phyloP scores from a whole-genome alignment of 2,113 vertebrate species.

The Marmota flaviventris region DNA sequence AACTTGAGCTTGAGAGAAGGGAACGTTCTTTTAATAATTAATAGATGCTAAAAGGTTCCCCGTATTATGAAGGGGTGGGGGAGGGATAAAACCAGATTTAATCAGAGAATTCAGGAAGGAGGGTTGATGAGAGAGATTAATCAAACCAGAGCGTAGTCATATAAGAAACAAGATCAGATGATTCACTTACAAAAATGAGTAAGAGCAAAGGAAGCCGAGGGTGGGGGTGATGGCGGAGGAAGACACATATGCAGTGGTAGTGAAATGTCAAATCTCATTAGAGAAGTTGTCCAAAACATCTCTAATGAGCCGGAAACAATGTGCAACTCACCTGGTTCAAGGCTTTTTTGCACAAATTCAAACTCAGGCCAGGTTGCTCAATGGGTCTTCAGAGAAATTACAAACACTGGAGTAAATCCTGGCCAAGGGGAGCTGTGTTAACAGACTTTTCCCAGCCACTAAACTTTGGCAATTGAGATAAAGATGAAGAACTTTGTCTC shows the following conservation, averaged over 20 bases:
- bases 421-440: slow-evolving; percentile 76
- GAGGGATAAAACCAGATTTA: slow-evolving; percentile 50
- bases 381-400: slow-evolving; percentile 82
- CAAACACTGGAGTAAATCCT: slow-evolving; percentile 67
- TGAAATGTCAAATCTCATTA: slow-evolving; percentile 81
- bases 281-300: slow-evolving; percentile 81
- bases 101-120: slow-evolving; percentile 73
- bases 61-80: not conserved
- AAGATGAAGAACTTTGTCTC: not conserved
- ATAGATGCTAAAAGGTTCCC: slow-evolving; percentile 49
- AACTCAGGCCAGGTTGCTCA: slow-evolving; percentile 81
- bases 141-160: slow-evolving; percentile 54
- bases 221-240: not conserved
- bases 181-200: slow-evolving; percentile 46
- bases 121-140: slow-evolving; percentile 72
- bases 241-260: slow-evolving; percentile 70
- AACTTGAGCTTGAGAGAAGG: slow-evolving; percentile 54
- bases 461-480: slow-evolving; percentile 54
- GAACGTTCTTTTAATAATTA: slow-evolving; percentile 59
- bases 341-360: slow-evolving; percentile 77
- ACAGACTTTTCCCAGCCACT: slow-evolving; percentile 37
- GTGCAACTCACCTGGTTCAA: slow-evolving; percentile 77
- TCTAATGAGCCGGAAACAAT: slow-evolving; percentile 84
- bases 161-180: slow-evolving; percentile 27
- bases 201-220: slow-evolving; percentile 5